Evolutionary conservation across 2,888 invertebrate genomes (phyloP), one percentile per base, ranked within the genome.

Genomic region (Abrostola triplasia): DNA sequence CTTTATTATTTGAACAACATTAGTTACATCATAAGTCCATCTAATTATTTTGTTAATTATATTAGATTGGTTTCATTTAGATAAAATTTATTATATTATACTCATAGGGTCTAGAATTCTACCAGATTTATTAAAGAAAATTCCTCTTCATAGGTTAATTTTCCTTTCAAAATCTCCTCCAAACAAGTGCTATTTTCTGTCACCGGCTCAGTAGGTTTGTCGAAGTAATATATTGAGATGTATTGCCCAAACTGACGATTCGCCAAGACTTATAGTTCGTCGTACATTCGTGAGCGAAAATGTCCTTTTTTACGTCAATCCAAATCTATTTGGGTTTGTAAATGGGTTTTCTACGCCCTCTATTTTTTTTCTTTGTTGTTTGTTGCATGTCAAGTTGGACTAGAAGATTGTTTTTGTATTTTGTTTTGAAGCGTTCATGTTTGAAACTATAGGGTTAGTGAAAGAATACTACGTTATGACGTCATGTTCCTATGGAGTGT

Each of bases 161-260:
- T 47, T 9, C 24, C 24, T 24, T 24, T 24, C 44, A 47, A 13
- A 47, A 47, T 47, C 44, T 24, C 24, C 13, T 13, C 10, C 7
- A 47, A 47, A 44, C 13, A 13, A 47, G 8, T 8, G 38, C 60
- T 11, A 57, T 63, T 71, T 59, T 61, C 52, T 48, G 42, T 61
- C 50, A 36, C 24, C 76, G 69, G 75, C 72, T 76, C 64, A 24
- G 40, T 12, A 67, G 71, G 66, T 64, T 81, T 85, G 88, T 86
- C 88, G 81, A 76, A 77, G 70, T 80, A 86, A 91, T 90, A 90
- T 90, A 90, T 90, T 86, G 86, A 88, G 89, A 90, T 76, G 80
- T 85, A 89, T 88, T 77, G 83, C 65, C 49, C 72, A 59, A 50
- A 70, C 70, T 80, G 77, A 80, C 82, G 81, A 77, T 72, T 65